Evolutionary conservation across 2,888 invertebrate genomes (phyloP), one percentile per base, ranked within the genome.

Genomic region (Octodonta nipae): DNA sequence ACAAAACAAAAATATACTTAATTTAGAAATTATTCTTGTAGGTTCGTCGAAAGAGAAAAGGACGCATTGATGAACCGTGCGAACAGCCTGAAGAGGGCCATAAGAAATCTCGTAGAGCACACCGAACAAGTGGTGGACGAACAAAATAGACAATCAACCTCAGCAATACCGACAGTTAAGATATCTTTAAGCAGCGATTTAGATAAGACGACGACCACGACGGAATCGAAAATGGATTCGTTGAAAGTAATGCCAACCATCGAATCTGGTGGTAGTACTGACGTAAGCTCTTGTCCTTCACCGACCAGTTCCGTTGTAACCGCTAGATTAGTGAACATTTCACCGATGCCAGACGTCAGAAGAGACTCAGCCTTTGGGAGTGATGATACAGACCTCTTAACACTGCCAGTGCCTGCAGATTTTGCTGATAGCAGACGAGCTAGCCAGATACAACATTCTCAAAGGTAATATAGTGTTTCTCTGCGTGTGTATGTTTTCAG

Each of bases 351-450:
- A 5, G 75, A 76, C 50, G 54, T 71, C 15, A 58, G 73, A 34
- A 64, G 77, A 32, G 76, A 75, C 46, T 75, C 75, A 3, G 64
- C 69, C 37, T 36, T 44, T 17, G 35, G 37, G n/a, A 30, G 29
- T 13, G 72, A 68, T 43, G 72, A 68, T 42, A 49, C 52, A 5
- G 59, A 58, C 38, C 44, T 66, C 38, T 45, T 69, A 35, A 66
- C 71, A 37, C 62, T 85, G 40, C 85, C 85, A 1, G 83, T 75
- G 26, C 87, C 87, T 5, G 72, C 75, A 15, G 81, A 81, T 47
- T 87, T 87, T 58, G 86, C 86, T 2, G 86, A 86, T 51, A 78
- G 82, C 41, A 68, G 83, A 24, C 71, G 83, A 8, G 74, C 78
- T 6, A 71, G 70, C 10, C 77, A 59, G 39, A 54, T 58, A 27